Evolutionary conservation across 2,797 vertebrate genomes (phyloP).

Genomic region (Neosalanx taihuensis): DNA sequence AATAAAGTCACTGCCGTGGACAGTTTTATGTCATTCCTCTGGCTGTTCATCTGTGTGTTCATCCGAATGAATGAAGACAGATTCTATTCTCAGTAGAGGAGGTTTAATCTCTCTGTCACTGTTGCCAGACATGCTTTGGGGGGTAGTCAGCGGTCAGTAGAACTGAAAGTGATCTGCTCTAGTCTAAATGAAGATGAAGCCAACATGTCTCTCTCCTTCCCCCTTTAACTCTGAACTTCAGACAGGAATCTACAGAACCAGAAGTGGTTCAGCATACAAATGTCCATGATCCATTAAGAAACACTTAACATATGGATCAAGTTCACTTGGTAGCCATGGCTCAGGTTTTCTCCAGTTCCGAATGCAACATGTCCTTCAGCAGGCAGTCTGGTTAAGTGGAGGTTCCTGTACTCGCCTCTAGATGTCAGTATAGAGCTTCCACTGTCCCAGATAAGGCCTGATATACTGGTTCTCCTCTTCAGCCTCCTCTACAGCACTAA

Average conservation of each 20-base stretch:
- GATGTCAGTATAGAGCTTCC: conserved; percentile 64
- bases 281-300: conserved; percentile 39
- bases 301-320: not conserved
- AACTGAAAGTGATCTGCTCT: conserved; percentile 13
- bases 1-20: conserved; percentile 81
- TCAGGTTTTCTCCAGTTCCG: too few species aligned
- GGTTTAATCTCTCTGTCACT: too few species aligned
- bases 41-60: not conserved
- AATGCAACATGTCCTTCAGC: not conserved
- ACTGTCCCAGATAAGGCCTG: conserved; percentile 17
- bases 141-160: not conserved
- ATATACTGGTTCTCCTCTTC: not conserved
- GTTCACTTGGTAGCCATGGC: not conserved
- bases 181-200: conserved; percentile 48
- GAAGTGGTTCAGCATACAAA: conserved; percentile 7
- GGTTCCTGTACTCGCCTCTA: conserved; percentile 32
- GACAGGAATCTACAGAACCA: too few species aligned
- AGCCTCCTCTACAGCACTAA: not conserved
- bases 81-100: too few species aligned
- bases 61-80: not conserved
- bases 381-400: not conserved
- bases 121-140: not conserved
- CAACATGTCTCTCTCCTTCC: conserved; percentile 8
- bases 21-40: conserved; percentile 50
- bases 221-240: conserved; percentile 43